A percentile compares a stretch with the other conserved stretches of the same genome.
Evolutionary conservation across 2,888 invertebrate genomes (phyloP).

Genomic region (Trissolcus brochymenae): DNA sequence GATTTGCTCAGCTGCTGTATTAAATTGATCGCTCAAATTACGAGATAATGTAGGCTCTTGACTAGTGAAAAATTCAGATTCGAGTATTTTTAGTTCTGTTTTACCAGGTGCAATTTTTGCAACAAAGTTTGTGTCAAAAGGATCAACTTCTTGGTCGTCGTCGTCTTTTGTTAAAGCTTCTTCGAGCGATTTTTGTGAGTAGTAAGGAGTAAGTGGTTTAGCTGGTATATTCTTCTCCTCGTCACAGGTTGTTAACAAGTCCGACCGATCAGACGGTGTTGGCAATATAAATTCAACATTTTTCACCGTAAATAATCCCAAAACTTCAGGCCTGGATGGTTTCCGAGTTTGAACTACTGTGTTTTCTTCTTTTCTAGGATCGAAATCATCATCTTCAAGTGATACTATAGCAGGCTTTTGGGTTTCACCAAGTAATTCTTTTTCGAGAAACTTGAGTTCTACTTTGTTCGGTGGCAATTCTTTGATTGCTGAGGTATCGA

Average conservation of each 20-base stretch:
- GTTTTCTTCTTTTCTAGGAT: slow-evolving; percentile 83
- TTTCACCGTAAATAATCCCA: slow-evolving; percentile 73
- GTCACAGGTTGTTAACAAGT: slow-evolving; percentile 79
- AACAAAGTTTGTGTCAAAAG: slow-evolving; percentile 83
- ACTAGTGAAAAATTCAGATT: slow-evolving; percentile 77
- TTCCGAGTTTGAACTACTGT: slow-evolving; percentile 66
- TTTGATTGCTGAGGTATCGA: slow-evolving; percentile 88
- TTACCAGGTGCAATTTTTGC: slow-evolving; percentile 78
- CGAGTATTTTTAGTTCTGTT: slow-evolving; percentile 79
- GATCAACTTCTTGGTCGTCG: slow-evolving; percentile 78
- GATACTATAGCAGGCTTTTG: slow-evolving; percentile 76
- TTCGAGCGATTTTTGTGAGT: slow-evolving; percentile 79
- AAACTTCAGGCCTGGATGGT: slow-evolving; percentile 82
- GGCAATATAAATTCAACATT: slow-evolving; percentile 81
- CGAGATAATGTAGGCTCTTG: slow-evolving; percentile 67
- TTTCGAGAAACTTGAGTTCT: slow-evolving; percentile 87
- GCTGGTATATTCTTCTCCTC: slow-evolving; percentile 79
- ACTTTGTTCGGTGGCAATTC: slow-evolving; percentile 86
- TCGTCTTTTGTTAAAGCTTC: slow-evolving; percentile 79
- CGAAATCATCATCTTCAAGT: slow-evolving; percentile 87
- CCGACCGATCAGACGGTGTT: slow-evolving; percentile 76
- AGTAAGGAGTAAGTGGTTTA: slow-evolving; percentile 90
- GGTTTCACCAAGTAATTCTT: slow-evolving; percentile 82
- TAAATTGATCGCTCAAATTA: slow-evolving; percentile 80
- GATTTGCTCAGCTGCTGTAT: slow-evolving; percentile 65